Base-by-base conservation (phyloP, 2,113 vertebrate genomes). In the Euleptes europaea region DNA sequence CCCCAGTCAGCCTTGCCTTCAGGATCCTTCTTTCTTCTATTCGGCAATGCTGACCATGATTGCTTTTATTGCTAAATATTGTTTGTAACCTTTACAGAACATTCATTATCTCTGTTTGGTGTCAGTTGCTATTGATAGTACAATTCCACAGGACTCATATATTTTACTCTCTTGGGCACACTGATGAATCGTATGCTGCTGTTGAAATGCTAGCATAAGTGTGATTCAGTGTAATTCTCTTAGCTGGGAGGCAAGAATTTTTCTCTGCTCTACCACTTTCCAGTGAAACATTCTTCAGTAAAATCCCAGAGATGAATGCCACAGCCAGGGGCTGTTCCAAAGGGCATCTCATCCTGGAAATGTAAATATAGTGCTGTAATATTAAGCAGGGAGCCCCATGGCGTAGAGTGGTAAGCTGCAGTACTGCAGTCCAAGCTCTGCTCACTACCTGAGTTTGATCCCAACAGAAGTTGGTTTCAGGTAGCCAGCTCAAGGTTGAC, bases 31-130 rank as follows among this genome's bases (percentile, higher is more conserved):
- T 86, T 92, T 85, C 88, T 88, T 47, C 91, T 84, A 0, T 83
- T 88, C 88, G 87, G 54, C 31, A 60, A 88, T 87, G 26, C 89
- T 93, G 72, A 92, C 86, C 78, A 38, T 93, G 88, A 93, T 91
- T 92, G 86, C 84, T 86, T 51, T 82, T 90, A 93, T 57, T 73
- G 89, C 92, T 95, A 83, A 93, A 88, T 82, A 84, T 71, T 44
- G 31, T 87, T 85, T 86, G 40, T 83, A 75, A 80, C 80, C 49
- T 71, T 76, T 84, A 87, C 84, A 78, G 79, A 72, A 86, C 91
- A 91, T 93, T 57, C 83, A 92, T 92, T 88, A 79, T 90, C 90
- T 90, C 90, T 1, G 0, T 74, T 85, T 84, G 44, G 5, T 87
- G 78, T 88, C 81, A 47, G 86, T 77, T 90, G 31, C 82, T 93